Base-by-base conservation (phyloP, 1,140 invertebrate species). In the Druon quercuslanigerum region DNA sequence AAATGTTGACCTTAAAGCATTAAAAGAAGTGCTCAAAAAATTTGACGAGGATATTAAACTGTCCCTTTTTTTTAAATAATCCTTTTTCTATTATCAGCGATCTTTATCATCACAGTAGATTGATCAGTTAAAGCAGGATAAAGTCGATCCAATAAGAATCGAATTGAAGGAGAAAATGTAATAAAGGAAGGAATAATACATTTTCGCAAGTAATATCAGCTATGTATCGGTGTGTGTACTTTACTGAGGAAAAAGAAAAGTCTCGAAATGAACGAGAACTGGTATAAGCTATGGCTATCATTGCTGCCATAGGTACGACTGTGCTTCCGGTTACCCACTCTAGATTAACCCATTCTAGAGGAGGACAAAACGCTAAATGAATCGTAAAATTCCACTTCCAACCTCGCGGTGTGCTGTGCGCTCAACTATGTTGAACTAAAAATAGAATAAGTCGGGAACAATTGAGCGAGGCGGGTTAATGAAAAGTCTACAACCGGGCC, bases 361-460 rank as follows among this genome's bases (percentile, higher is more conserved):
- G 74, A 74, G 79, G 71, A 86, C 81, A 83, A 83, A 82, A 81
- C 79, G 81, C 77, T 86, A 85, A 88, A 88, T 87, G 85, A 87
- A 87, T 86, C 87, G 86, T 86, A 76, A 87, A 87, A 87, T 86
- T 86, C 75, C 78, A 74, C 80, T 78, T 77, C 54, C 81, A 79
- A 51, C 40, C 51, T 46, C 19, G 8, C 25, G 50, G 71, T 46
- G 16, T 17, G 51, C 51, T 76, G 50, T 75, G 12, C 50, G 50
- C 71, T 66, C 71, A 33, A 40, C 20, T 50, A 20, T 73, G 71
- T 57, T 71, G 57, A 33, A 46, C 57, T 77, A 77, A 76, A 77
- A 84, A 78, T 78, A 82, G 76, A 74, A 83, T 81, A 82, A 85
- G 87, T 86, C 79, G 80, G 50, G 75, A 82, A 82, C 83, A 85